Base-by-base conservation (phyloP, 1,140 invertebrate species). In the Saccostrea echinata region DNA sequence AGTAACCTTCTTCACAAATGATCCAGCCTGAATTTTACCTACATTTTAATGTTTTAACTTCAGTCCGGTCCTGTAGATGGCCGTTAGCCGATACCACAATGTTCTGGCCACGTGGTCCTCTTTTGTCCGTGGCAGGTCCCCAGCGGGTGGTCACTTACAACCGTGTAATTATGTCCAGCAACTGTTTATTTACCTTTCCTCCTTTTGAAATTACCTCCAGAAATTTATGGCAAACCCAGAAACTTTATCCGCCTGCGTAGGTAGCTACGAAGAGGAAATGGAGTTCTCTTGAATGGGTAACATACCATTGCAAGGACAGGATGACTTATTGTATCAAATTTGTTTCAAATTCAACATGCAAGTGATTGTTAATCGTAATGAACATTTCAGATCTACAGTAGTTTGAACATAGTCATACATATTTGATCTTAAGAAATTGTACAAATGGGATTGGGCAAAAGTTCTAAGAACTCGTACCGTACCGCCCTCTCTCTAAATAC, bases 141-240 rank as follows among this genome's bases (percentile, higher is more conserved):
- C 30, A 33, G 68, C 68, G 68, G 68, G 68, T 76, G 68, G 68
- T 76, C 68, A 76, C 27, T 33, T 76, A 30, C 68, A 76, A 30
- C 27, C 68, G 55, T 76, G 30, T 76, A 76, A 76, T 76, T 76
- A 76, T 27, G 68, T 30, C 68, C 68, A 33, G 68, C 68, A 76
- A 76, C 68, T 76, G 68, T 76, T 76, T 76, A 76, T 76, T 76
- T 76, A 33, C 68, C 27, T 76, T 76, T 76, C 68, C 68, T 76
- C 68, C 68, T 76, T 76, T 76, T 76, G 68, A 76, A 76, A 76
- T 76, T 76, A 76, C 68, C 27, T 76, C 4, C 6, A 76, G 68
- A 76, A 76, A 76, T 76, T 76, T 76, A 76, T 76, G 68, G 68
- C 68, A 76, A 76, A 76, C 30, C 13, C 68, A 27, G 68, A 76